Percentiles rank a stretch among this genome's conserved stretches.
Evolutionary conservation across 2,797 vertebrate species (phyloP).

Genomic region (Pogoniulus pusillus): DNA sequence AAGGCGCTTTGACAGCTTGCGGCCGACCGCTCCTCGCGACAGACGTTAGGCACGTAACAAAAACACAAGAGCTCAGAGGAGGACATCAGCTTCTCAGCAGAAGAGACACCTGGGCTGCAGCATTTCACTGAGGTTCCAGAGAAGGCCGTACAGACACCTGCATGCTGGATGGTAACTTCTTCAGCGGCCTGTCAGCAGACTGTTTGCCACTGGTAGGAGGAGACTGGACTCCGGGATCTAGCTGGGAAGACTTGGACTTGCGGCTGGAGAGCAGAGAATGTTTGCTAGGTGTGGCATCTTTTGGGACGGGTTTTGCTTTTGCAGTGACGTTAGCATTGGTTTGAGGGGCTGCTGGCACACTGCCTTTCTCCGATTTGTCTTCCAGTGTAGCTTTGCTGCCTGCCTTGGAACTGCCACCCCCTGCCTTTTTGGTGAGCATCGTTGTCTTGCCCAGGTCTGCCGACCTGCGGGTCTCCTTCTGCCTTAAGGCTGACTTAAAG

Average conservation of each 20-base stretch:
- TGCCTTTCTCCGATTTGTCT: conserved; percentile 66
- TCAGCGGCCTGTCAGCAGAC: conserved; percentile 85
- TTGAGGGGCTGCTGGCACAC: conserved; percentile 40
- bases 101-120: conserved; percentile 74
- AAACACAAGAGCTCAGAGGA: conserved; percentile 70
- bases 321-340: conserved; percentile 60
- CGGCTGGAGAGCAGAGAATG: conserved; percentile 87
- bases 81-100: conserved; percentile 87
- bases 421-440: conserved; percentile 85
- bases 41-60: conserved; percentile 84
- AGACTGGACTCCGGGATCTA: conserved; percentile 80
- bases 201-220: conserved; percentile 85
- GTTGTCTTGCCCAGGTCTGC: conserved; percentile 92
- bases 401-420: conserved; percentile 80
- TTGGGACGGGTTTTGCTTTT: conserved; percentile 80
- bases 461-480: conserved; percentile 92
- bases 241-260: conserved; percentile 92
- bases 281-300: conserved; percentile 82
- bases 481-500: conserved; percentile 92
- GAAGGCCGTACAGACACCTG: conserved; percentile 89
- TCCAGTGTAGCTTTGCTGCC: conserved; percentile 74
- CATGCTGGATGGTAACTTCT: conserved; percentile 89
- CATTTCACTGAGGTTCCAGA: conserved; percentile 88
- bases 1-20: conserved; percentile 88
- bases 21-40: conserved; percentile 66